Base-by-base conservation (phyloP, 2,888 invertebrate genomes). In the Tetrapedia diversipes region DNA sequence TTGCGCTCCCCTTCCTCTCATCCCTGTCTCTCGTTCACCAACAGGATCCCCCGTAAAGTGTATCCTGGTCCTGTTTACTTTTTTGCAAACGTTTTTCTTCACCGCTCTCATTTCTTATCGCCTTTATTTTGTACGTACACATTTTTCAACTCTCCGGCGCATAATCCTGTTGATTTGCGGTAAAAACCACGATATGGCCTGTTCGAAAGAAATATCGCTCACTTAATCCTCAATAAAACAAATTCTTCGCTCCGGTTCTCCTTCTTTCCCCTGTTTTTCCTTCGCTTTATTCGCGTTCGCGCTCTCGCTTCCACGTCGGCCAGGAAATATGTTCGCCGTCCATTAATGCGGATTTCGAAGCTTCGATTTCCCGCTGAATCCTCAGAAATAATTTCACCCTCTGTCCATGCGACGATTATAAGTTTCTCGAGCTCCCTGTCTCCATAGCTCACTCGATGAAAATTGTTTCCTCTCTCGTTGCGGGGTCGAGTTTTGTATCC, bases 121-220 rank as follows among this genome's bases (percentile, higher is more conserved):
- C 54, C 56, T 34, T 34, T 53, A 37, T 47, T 63, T 24, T 34
- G 47, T 47, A 57, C 41, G 47, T 47, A 57, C 66, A 61, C 53
- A 72, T 66, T 72, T 66, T 66, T 76, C 66, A 61, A 72, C 60
- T 45, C 66, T 43, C 16, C 54, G 14, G 11, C 37, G 24, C 60
- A 47, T 43, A 41, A 54, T 51, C 60, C 43, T 61, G 75, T 72
- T 76, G 75, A 76, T 76, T 76, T 61, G 75, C 73, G 65, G 75
- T 49, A 19, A n/a, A n/a, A 66, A 61, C 72, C 73, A 43, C 56
- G 51, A 61, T 76, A 72, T 41, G 60, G 43, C n/a, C 34, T 8
- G 53, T 16, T 27, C 49, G 37, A 32, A 29, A 29, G 45, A 75
- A 76, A 72, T 72, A 72, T 47, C 41, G 56, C 37, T 49, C 60